Evolutionary conservation across 2,888 invertebrate genomes (phyloP), one percentile per base, ranked within the genome.

Genomic region (Cephalotes varians): DNA sequence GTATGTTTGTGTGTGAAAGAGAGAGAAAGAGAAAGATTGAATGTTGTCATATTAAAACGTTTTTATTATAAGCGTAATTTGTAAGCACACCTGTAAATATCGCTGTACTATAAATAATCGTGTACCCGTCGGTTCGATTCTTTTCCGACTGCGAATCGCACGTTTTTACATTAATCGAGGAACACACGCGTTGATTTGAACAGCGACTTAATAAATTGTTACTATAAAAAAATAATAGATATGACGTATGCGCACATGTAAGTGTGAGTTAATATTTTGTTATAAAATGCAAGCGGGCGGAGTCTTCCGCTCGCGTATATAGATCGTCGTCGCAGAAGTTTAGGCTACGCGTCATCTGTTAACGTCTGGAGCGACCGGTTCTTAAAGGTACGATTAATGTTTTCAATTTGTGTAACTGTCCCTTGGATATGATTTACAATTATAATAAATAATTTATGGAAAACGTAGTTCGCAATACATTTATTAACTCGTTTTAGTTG

Each of bases 51-150:
- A 74, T 62, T 71, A 79, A 74, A 54, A 72, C 65, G 67, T 83
- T 87, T 83, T 76, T 80, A 86, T 88, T 84, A 79, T 85, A 86
- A 86, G 84, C 84, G 85, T 49, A 60, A 82, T 47, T 47, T 54
- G 21, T 83, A 80, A 85, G 81, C 80, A 89, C 84, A 88, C 82
- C 83, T 93, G 93, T 93, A 92, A 91, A 93, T 93, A 93, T 90
- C 74, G 86, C 87, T 92, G 92, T 93, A 93, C 64, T 76, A 89
- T 89, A 89, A 87, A 85, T 87, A 87, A 87, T 79, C 49, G 82
- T 88, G 47, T 86, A 85, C 51, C 77, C 79, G 73, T 86, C 87
- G 85, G 51, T 85, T 80, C 77, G 81, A 82, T 71, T 88, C 83
- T 67, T 85, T 86, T 76, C 62, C 80, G 81, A 86, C 77, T 40